Base-by-base conservation (phyloP, 2,797 vertebrate species). In the Neosalanx taihuensis region DNA sequence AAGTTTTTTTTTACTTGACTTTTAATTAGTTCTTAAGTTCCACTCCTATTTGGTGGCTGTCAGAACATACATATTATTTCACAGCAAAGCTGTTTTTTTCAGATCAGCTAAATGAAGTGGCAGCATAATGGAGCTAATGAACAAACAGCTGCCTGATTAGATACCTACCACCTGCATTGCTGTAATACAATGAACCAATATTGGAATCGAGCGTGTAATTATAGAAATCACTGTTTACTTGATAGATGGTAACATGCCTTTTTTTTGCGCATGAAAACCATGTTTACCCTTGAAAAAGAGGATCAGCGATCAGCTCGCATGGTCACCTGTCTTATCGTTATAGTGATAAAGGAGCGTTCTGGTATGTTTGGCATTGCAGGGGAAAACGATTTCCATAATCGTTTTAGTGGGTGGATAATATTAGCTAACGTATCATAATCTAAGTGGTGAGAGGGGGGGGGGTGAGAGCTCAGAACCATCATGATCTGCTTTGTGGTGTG, bases 401-500 rank as follows among this genome's bases (percentile, higher is more conserved):
- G 70, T 79, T 74, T 64, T 71, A 59, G 64, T 57, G 69, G 41
- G 76, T 72, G 70, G 64, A 79, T 81, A 79, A 83, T 74, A 64
- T 60, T 63, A 41, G 66, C 65, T 68, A 66, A 66, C 61, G 59
- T 79, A 76, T 82, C 63, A 69, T 81, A 82, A 73, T 84, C 76
- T 83, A 77, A 75, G 3, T 53, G 73, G 72, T 71, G 23, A 1
- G 23, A 26, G 23, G 23, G 23, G 23, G 75, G 62, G 69, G 83
- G 72, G 85, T 80, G 66, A 77, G 61, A 67, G 58, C 65, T 78
- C 66, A 84, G 82, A 81, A 83, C 70, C 64, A 76, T 80, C 78
- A 78, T 46, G 74, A 83, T 86, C 76, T 62, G 78, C 71, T 84
- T 84, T 79, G 79, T 81, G 23, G 23, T 26, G 23, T 26, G 23